These are phyloP conservation scores for Cephus pulcher DNA, from an alignment of 2,888 invertebrate species.

Conservation along the genomic window DNA sequence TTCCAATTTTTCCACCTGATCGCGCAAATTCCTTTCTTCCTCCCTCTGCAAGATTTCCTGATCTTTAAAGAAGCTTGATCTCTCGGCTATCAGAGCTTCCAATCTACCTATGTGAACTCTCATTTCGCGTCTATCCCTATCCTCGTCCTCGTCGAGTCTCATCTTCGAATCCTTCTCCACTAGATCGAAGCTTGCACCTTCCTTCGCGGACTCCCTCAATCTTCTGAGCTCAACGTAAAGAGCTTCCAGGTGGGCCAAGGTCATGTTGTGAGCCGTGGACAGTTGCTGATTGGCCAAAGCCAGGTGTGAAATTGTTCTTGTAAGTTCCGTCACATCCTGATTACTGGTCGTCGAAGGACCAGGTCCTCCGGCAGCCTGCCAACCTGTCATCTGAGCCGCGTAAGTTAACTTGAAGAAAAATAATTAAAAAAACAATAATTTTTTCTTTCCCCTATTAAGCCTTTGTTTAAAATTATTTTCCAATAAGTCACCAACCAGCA, in stretches of 20 bases:
- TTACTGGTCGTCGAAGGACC: conserved; percentile 24
- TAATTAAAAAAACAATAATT: background rate
- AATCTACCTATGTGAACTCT: conserved; percentile 23
- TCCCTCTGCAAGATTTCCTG: conserved; percentile 10
- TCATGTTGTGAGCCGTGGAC: conserved; percentile 52
- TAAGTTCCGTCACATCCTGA: conserved; percentile 52
- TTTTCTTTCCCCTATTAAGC: background rate
- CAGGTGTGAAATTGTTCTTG: conserved; percentile 57
- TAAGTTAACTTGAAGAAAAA: conserved; percentile 48
- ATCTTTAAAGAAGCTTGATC: conserved; percentile 1
- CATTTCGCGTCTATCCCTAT: conserved; percentile 16
- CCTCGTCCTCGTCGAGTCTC: background rate
- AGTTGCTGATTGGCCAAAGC: conserved; percentile 61
- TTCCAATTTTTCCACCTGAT: conserved; percentile 26
- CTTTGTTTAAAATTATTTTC: background rate
- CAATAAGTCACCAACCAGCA: background rate
- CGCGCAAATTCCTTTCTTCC: conserved; percentile 23
- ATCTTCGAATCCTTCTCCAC: conserved; percentile 1
- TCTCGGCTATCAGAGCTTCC: conserved; percentile 25
- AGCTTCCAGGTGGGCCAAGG: conserved; percentile 52
- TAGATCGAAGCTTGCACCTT: conserved; percentile 1
- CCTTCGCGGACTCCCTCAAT: conserved; percentile 20
- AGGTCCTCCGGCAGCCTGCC: conserved; percentile 42
- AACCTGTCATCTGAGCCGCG: conserved; percentile 54
- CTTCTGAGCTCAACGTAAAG: conserved; percentile 49